Evolutionary conservation across 2,113 vertebrate genomes (phyloP).

Genomic region (Pluvialis apricaria): DNA sequence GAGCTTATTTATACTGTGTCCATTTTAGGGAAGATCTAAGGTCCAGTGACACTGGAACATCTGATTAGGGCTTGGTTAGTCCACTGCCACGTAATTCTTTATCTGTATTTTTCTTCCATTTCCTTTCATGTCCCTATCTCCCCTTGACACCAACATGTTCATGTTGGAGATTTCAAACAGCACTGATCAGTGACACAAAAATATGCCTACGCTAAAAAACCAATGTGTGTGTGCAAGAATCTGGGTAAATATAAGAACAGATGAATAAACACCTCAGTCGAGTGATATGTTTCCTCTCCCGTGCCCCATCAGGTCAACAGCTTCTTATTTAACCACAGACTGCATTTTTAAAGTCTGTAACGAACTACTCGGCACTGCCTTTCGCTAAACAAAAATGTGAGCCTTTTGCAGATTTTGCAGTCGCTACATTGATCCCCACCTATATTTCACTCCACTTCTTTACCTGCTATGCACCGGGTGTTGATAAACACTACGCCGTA

Average conservation of each 20-base stretch:
- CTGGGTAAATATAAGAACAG: background rate
- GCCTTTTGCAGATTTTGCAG: background rate
- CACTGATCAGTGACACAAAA: background rate
- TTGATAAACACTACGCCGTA: accelerated
- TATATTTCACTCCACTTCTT: background rate
- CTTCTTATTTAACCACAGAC: background rate
- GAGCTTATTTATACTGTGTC: background rate
- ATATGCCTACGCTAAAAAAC: background rate
- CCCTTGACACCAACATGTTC: accelerated
- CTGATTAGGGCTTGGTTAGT: background rate
- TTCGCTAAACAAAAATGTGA: accelerated
- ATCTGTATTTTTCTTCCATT: background rate
- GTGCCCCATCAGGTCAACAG: background rate
- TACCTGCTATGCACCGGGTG: background rate
- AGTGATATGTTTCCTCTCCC: background rate
- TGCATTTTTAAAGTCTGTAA: background rate
- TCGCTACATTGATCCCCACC: background rate
- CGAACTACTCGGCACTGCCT: background rate
- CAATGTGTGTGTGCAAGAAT: background rate
- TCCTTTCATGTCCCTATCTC: background rate
- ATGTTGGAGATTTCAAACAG: background rate
- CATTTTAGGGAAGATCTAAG: background rate
- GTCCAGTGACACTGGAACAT: background rate
- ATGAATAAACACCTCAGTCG: background rate
- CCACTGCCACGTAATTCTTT: background rate